Percentiles rank a stretch among this genome's conserved stretches.
Evolutionary conservation across 2,888 invertebrate species (phyloP).

Genomic region (Macrosoma leucophasiata): DNA sequence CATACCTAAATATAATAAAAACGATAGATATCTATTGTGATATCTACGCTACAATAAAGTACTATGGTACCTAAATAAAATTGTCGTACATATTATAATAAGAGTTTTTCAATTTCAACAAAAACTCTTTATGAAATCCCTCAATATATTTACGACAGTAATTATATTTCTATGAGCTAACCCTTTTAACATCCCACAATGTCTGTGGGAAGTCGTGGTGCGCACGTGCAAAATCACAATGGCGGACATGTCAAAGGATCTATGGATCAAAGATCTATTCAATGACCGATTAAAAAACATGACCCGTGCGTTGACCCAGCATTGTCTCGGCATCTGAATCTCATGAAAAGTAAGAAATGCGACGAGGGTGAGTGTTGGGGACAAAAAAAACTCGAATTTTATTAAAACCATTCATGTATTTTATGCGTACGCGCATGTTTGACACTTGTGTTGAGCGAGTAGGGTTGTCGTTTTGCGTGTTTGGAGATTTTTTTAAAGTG

Average conservation of each 20-base stretch:
- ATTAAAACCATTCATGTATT: conserved; percentile 39
- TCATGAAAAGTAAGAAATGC: conserved; percentile 31
- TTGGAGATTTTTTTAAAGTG: too few species aligned
- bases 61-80: too few species aligned
- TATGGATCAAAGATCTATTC: too few species aligned
- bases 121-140: too few species aligned
- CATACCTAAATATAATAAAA: too few species aligned
- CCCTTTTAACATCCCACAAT: too few species aligned
- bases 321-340: conserved; percentile 35
- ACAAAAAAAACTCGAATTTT: conserved; percentile 34
- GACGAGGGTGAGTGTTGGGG: conserved; percentile 31
- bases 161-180: too few species aligned
- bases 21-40: too few species aligned
- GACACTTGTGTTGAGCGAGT: conserved; percentile 34
- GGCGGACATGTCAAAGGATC: conserved; percentile 10
- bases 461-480: conserved; percentile 28
- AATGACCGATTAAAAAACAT: conserved; percentile 15
- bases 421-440: conserved; percentile 32
- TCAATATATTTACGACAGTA: too few species aligned
- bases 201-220: conserved; percentile 29
- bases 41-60: too few species aligned
- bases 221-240: conserved; percentile 42
- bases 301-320: conserved; percentile 25
- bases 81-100: too few species aligned
- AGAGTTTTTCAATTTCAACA: too few species aligned